Evolutionary conservation across 2,888 invertebrate genomes (phyloP), one percentile per base, ranked within the genome.

Genomic region (Cylloceria caligata): DNA sequence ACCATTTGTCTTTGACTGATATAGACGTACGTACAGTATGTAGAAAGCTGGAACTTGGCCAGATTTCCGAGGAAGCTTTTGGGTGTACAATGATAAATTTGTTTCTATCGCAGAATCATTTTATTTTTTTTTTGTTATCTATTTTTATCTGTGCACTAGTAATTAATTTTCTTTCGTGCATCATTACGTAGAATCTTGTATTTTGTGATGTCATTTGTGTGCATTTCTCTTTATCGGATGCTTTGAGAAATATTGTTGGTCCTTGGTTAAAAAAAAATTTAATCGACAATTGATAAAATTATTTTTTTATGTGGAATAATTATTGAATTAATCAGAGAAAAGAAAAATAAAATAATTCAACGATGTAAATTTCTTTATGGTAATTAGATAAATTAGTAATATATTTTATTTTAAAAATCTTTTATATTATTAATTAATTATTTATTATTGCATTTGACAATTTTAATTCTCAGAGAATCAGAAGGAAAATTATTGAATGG

Each of bases 81-180:
- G 36, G n/a, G 36, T 30, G 36, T 7, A 81, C 71, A 76, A 81
- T 62, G 72, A 81, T 67, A 67, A 81, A 67, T 72, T 72, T 24
- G 57, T 21, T 45, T 30, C 24, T 36, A 74, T 69, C 74, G 69
- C 52, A 30, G 16, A n/a, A 69, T 45, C 27, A n/a, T n/a, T n/a
- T n/a, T n/a, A n/a, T n/a, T 30, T 21, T 9, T n/a, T 47, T 52
- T 19, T 24, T 16, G 13, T 60, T 45, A 65, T 47, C 60, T 72
- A 45, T 45, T 19, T 68, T 60, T 75, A 27, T 24, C 16, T 57
- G 19, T 49, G 55, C 27, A 39, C 47, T 49, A 34, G 72, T 16
- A 55, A 77, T 81, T 72, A 73, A 49, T 52, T 60, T n/a, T 57
- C 47, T 34, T 3, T 5, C 13, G 73, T 79, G 67, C 79, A 68